Conservation (phyloP, 2,888 invertebrate species). For the Slavum lentiscoides region DNA sequence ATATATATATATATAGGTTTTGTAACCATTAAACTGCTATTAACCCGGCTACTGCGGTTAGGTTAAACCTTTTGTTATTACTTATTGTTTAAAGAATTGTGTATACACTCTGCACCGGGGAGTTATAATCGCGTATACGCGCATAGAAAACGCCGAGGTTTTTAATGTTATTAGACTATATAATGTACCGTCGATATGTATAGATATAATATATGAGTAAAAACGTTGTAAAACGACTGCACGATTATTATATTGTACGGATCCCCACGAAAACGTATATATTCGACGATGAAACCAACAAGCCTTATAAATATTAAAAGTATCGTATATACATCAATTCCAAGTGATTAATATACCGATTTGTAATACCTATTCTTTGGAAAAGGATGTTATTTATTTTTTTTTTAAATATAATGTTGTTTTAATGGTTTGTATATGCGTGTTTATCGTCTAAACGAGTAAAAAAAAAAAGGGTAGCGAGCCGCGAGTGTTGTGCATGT, state of each 20-base stretch:
- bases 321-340: slow-evolving; percentile 3
- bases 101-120: too few relatives aligned
- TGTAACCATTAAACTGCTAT: too few relatives aligned
- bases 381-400: not conserved
- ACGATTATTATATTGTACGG: not conserved
- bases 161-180: not conserved
- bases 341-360: slow-evolving; percentile 34
- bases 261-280: slow-evolving; percentile 9
- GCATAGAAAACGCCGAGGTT: not conserved
- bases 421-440: slow-evolving; percentile 5
- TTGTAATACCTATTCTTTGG: slow-evolving; percentile 22
- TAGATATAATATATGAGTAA: not conserved
- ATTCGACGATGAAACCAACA: not conserved
- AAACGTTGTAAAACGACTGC: slow-evolving; percentile 15
- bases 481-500: too few relatives aligned
- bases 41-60: too few relatives aligned
- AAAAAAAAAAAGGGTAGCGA: too few relatives aligned
- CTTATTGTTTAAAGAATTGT: too few relatives aligned
- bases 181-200: not conserved
- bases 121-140: too few relatives aligned
- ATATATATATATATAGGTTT: too few relatives aligned
- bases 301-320: not conserved
- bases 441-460: too few relatives aligned
- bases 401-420: slow-evolving; percentile 1
- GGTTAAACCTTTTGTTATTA: too few relatives aligned